Evolutionary conservation across 1,140 invertebrate genomes (phyloP).

Genomic region (Drosophila biarmipes): DNA sequence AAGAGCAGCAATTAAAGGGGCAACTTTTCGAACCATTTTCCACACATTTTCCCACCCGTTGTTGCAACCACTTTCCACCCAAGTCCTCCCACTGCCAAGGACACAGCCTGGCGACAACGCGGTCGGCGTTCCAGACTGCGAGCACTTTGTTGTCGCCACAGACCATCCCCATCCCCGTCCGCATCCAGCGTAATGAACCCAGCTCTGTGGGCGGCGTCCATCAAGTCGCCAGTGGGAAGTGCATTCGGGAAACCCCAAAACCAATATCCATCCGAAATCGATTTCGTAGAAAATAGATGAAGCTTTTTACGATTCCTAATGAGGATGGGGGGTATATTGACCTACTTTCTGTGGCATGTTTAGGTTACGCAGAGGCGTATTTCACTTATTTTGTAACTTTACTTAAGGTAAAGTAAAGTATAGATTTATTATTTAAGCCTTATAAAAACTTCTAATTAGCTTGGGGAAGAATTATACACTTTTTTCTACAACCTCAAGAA

Average conservation of each 20-base stretch:
- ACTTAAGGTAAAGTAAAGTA: not conserved
- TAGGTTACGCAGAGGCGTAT: no score
- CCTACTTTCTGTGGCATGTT: no score
- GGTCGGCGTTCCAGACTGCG: conserved; percentile 47
- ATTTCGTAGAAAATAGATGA: conserved; percentile 19
- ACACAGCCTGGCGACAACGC: conserved; percentile 42
- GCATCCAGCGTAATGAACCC: conserved; percentile 16
- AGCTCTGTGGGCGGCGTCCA: conserved; percentile 25
- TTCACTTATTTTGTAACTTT: not conserved
- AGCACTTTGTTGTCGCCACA: conserved; percentile 44
- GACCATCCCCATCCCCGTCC: not conserved
- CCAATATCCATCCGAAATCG: conserved; percentile 27
- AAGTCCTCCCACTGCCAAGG: conserved; percentile 11
- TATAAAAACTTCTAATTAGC: no score
- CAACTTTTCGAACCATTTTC: no score
- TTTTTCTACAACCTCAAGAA: no score
- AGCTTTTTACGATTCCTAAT: conserved; percentile 14
- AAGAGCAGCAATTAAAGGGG: conserved; percentile 51
- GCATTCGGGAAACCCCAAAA: conserved; percentile 32
- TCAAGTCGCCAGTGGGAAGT: conserved; percentile 34
- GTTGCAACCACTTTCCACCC: not conserved
- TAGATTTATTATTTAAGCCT: no score
- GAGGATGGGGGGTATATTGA: not conserved
- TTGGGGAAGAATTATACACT: no score
- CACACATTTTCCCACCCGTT: no score